Percentiles rank a stretch among this genome's conserved stretches.
Evolutionary conservation across 2,797 vertebrate genomes (phyloP).

Genomic region (Pseudocheirus occidentalis): DNA sequence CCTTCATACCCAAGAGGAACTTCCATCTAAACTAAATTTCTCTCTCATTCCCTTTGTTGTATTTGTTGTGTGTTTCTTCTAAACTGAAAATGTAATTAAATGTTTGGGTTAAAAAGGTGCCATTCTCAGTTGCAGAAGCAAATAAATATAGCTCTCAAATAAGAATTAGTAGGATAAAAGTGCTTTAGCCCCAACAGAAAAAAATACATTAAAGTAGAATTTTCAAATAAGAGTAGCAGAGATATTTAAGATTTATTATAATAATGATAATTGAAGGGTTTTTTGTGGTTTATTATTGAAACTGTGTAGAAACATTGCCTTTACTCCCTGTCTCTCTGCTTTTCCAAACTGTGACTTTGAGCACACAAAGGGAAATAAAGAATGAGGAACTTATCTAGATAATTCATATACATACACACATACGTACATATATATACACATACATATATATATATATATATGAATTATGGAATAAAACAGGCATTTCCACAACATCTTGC

Average conservation of each 20-base stretch:
- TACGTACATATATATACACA: too few relatives aligned
- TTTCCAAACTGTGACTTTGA: neutral
- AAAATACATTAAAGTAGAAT: neutral
- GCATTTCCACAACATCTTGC: neutral
- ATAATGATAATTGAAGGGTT: neutral
- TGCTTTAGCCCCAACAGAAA: neutral
- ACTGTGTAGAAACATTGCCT: neutral
- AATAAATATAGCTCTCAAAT: neutral
- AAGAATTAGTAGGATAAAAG: neutral
- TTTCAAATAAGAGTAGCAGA: neutral
- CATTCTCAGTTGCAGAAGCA: neutral
- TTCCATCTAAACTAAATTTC: neutral
- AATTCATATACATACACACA: neutral
- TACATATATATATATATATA: neutral
- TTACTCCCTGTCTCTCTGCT: neutral
- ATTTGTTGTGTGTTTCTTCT: slow-evolving; percentile 10
- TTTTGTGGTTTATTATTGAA: neutral
- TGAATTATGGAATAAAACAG: neutral
- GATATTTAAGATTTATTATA: neutral
- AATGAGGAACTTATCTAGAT: neutral
- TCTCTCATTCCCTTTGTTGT: neutral
- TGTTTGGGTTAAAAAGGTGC: slow-evolving; percentile 6
- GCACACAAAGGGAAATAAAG: neutral
- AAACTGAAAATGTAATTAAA: slow-evolving; percentile 22
- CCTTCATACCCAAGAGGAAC: neutral